Conservation (phyloP, 2,113 vertebrate species). For the Clarias magur region DNA sequence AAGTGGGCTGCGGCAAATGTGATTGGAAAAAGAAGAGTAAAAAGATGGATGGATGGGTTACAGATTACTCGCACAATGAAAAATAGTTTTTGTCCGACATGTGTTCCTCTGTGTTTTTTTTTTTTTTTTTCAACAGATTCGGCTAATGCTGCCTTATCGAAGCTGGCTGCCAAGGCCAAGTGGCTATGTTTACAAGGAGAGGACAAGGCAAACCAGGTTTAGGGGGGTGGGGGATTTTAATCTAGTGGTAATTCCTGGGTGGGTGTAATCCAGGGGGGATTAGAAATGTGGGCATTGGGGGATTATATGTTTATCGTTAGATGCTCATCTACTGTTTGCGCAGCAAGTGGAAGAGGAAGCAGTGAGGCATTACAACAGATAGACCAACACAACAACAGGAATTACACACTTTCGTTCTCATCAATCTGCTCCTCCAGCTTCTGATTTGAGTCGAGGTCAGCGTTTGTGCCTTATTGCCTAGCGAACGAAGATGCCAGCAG, state of each 20-base stretch:
- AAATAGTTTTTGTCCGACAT: slow-evolving; percentile 56
- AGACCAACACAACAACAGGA: slow-evolving; percentile 49
- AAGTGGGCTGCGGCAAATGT: slow-evolving; percentile 53
- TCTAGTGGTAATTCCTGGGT: slow-evolving; percentile 71
- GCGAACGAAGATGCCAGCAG: not conserved
- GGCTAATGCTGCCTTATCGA: slow-evolving; percentile 75
- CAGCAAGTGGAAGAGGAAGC: slow-evolving; percentile 55
- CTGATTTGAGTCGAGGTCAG: not conserved
- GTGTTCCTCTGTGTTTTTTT: slow-evolving; percentile 43
- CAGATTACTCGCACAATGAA: slow-evolving; percentile 70
- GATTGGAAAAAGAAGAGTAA: slow-evolving; percentile 39
- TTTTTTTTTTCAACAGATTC: slow-evolving; percentile 61
- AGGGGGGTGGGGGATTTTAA: slow-evolving; percentile 57
- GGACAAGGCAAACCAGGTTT: slow-evolving; percentile 61
- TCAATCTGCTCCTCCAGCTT: slow-evolving; percentile 25
- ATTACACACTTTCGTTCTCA: slow-evolving; percentile 56
- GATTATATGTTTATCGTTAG: slow-evolving; percentile 74
- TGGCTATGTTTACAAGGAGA: slow-evolving; percentile 72
- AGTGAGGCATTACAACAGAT: slow-evolving; percentile 64
- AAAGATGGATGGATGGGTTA: slow-evolving; percentile 53
- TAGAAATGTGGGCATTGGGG: slow-evolving; percentile 63
- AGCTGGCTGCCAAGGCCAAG: slow-evolving; percentile 70
- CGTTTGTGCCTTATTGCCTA: not conserved
- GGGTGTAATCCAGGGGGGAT: slow-evolving; percentile 74
- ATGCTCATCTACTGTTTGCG: slow-evolving; percentile 63